Percentiles rank a stretch among this genome's conserved stretches.
These are phyloP conservation scores for Netelia inedita DNA, from an alignment of 2,888 invertebrate genomes.

Conservation along the genomic window DNA sequence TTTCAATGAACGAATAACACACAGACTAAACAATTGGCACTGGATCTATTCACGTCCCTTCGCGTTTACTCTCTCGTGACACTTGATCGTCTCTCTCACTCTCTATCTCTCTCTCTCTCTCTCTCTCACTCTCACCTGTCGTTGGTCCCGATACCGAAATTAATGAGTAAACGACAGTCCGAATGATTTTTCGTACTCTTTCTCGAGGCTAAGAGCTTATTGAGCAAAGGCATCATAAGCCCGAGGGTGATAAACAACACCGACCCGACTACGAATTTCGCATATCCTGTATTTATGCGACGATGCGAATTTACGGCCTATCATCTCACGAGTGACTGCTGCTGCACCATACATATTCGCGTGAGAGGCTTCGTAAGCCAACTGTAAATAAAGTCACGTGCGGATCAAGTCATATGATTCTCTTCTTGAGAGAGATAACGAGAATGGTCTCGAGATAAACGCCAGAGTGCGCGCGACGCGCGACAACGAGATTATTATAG, in stretches of 20 bases:
- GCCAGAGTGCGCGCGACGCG: neutral
- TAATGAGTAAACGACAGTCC: conserved; percentile 68
- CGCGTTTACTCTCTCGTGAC: conserved; percentile 29
- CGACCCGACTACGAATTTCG: conserved; percentile 73
- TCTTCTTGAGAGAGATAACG: conserved; percentile 63
- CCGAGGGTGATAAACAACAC: conserved; percentile 12
- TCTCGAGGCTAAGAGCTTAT: conserved; percentile 89
- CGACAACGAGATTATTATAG: neutral
- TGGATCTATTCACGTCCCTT: neutral
- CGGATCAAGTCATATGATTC: conserved; percentile 84
- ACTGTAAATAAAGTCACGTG: conserved; percentile 86
- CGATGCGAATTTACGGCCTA: conserved; percentile 74
- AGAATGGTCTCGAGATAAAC: neutral
- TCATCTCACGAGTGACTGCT: conserved; percentile 79
- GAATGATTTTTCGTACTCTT: conserved; percentile 84
- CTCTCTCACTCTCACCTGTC: conserved; percentile 75
- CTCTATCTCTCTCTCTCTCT: neutral
- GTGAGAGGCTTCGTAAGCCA: conserved; percentile 76
- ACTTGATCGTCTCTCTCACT: conserved; percentile 26
- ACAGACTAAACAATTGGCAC: neutral
- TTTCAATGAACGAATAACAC: too few relatives aligned
- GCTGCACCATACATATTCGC: conserved; percentile 79
- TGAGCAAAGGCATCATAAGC: conserved; percentile 90
- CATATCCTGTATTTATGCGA: conserved; percentile 74
- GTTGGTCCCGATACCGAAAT: conserved; percentile 69